Evolutionary conservation across 2,797 vertebrate species (phyloP), one percentile per base, ranked within the genome.

Genomic region (Vipera latastei): DNA sequence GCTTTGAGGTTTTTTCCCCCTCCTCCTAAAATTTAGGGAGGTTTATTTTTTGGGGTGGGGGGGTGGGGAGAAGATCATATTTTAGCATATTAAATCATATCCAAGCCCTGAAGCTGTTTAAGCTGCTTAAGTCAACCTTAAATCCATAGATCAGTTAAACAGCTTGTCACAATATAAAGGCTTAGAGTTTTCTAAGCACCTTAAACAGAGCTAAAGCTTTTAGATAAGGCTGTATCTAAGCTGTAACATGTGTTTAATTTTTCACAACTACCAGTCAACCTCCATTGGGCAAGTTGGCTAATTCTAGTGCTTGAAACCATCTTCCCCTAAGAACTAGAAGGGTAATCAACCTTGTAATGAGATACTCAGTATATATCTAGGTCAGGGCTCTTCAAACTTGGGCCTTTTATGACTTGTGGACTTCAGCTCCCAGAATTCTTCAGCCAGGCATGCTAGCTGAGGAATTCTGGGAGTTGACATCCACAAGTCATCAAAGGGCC

Each of bases 61-160:
- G 1, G 14, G 73, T 57, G 61, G 83, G 32, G 13, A 8, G 5
- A 53, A 13, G 73, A 93, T 86, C 83, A 83, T 91, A 94, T 96
- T 95, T 95, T 93, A 93, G 90, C 88, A 91, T 93, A 91, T 91
- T 96, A 97, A 96, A 96, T 94, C 94, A 90, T 92, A 91, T 51
- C 91, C 96, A 97, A 96, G 89, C 96, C 90, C 94, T 93, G 94
- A 96, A 96, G 94, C 95, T 94, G 56, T 86, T 1, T 97, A 97
- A 97, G 96, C 94, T 91, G 96, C 96, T 96, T 97, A 95, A 95
- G 92, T 63, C 88, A 89, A 1, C 92, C 95, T 92, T 94, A 94
- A 97, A 96, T 90, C 95, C 96, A 61, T 59, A 90, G 96, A 97
- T 97, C 93, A 93, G 91, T 96, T 97, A 97, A 97, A 96, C 90